A percentile compares a stretch with the other conserved stretches of the same genome.
phyloP scores from a whole-genome alignment of 1,140 invertebrate genomes.

The Archivesica marissinica region DNA sequence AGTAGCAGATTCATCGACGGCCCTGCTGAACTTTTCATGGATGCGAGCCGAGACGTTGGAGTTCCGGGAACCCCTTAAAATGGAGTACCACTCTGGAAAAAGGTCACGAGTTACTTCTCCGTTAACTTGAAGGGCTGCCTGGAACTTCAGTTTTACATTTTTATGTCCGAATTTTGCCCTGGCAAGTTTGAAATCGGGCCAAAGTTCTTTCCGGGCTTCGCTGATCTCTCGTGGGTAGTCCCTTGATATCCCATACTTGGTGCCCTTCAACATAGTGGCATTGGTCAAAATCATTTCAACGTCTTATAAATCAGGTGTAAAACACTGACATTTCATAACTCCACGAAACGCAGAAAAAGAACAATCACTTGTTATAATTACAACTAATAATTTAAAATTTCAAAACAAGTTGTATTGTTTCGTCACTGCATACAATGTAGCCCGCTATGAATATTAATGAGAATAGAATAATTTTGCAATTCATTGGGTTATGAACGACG shows the following conservation, averaged over 20 bases:
- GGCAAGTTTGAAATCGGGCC: conserved; percentile 14
- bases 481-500: no score
- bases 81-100: conserved; percentile 3
- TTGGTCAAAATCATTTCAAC: neutral
- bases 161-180: neutral
- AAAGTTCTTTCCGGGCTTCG: neutral
- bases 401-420: no score
- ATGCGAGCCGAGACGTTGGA: neutral
- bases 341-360: no score
- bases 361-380: no score
- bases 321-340: no score
- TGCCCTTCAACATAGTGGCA: neutral
- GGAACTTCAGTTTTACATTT: conserved; percentile 12
- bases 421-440: no score
- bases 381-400: no score
- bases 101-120: neutral
- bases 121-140: neutral
- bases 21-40: neutral
- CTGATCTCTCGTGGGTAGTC: conserved; percentile 22
- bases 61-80: neutral
- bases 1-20: no score
- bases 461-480: no score
- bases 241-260: neutral
- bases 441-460: no score
- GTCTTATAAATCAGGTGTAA: neutral